Base-by-base conservation (phyloP, 1,140 invertebrate genomes). In the Carcinoscorpius rotundicauda region DNA sequence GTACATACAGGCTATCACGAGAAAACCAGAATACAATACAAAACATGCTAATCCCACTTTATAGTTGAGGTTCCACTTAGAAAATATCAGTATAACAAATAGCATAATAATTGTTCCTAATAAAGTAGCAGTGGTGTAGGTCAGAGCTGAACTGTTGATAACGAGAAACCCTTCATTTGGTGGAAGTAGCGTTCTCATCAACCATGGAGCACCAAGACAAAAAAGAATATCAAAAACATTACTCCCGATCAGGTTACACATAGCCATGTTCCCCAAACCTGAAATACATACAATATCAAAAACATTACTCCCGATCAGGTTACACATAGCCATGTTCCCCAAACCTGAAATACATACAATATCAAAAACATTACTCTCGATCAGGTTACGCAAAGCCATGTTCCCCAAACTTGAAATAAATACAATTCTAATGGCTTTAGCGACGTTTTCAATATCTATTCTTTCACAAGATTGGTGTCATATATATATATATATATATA, bases 181-280 rank as follows among this genome's bases (percentile, higher is more conserved):
- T n/a, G 65, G 53, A 51, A 83, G 77, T 58, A 86, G 74, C 4
- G 84, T 85, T 70, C 85, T 88, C 58, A 91, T 85, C 4, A 88
- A 82, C 90, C 89, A 93, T 0, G 89, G 89, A 9, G 91, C 71
- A 3, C 88, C 88, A 8, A 93, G 76, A n/a, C 88, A 91, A n/a
- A 92, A 79, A 1, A 92, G 73, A 62, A 92, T 90, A 64, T 91
- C 89, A 71, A 93, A 78, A 0, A 88, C 89, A 70, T 92, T 93
- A 0, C 88, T 87, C 0, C 89, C 89, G 5, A 93, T 73, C 0
- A 88, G 86, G 70, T 92, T 92, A 5, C 87, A 89, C 58, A 93
- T 86, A 0, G 87, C 89, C 81, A 93, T 91, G 53, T 80, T 75
- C 5, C 79, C 80, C 64, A 66, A 58, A 53, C 70, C 70, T 66